Conservation (phyloP, 30 jellyfish, hydroid and myxozoan genomes). For the Chrysaora quinquecirrha region DNA sequence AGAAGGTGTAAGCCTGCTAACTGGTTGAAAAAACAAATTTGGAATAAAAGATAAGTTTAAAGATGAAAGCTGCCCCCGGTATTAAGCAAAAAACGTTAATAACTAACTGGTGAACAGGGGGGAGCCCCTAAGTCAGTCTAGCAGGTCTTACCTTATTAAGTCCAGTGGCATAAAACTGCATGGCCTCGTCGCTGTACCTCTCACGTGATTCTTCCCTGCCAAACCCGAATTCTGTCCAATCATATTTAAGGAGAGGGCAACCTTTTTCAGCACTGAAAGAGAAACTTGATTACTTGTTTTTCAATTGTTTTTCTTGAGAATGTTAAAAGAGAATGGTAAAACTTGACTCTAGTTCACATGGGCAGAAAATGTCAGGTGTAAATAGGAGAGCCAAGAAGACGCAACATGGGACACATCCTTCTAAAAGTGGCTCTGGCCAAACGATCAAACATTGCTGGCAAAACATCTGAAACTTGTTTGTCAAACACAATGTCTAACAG, state of each 20-base stretch:
- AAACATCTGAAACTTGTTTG: too few relatives aligned
- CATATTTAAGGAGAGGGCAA: constrained; percentile 57
- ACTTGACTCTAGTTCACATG: background rate
- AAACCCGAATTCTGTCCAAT: constrained; percentile 64
- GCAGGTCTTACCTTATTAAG: constrained; percentile 57
- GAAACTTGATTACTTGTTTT: background rate
- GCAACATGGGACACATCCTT: too few relatives aligned
- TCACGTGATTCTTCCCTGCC: constrained; percentile 8
- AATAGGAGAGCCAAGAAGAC: background rate
- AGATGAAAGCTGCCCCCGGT: too few relatives aligned
- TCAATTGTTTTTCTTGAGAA: background rate
- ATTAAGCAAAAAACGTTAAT: too few relatives aligned
- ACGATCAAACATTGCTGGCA: too few relatives aligned
- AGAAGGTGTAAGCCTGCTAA: too few relatives aligned
- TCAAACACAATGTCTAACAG: too few relatives aligned
- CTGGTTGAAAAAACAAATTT: too few relatives aligned
- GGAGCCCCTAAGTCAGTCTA: too few relatives aligned
- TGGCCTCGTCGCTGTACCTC: background rate
- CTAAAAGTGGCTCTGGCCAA: too few relatives aligned
- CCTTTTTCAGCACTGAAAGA: background rate
- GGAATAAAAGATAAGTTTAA: too few relatives aligned
- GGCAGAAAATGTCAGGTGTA: background rate
- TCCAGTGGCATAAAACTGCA: constrained; percentile 42
- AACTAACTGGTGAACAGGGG: too few relatives aligned
- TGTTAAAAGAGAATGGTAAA: background rate